A percentile compares a stretch with the other conserved stretches of the same genome.
These are phyloP conservation scores for Chondrosia reniformis DNA, from an alignment of 37 sponge, comb jelly and placozoan species.

Conservation along the genomic window DNA sequence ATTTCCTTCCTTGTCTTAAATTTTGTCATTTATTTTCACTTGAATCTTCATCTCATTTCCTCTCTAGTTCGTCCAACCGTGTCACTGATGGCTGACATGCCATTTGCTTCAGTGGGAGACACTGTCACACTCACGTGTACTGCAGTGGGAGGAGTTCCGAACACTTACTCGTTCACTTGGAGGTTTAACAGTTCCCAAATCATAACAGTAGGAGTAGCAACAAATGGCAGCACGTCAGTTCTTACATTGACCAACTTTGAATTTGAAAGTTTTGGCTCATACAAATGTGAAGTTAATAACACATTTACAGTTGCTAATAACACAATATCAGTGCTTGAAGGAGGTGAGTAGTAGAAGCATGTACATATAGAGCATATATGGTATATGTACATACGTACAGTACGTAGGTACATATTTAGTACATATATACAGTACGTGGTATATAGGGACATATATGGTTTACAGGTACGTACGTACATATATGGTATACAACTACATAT, in stretches of 20 bases:
- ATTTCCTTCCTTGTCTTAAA: too few relatives aligned
- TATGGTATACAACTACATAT: too few relatives aligned
- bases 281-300: not conserved
- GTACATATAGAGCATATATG: too few relatives aligned
- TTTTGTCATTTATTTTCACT: too few relatives aligned
- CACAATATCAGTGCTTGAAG: too few relatives aligned
- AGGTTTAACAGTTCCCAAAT: not conserved
- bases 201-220: not conserved
- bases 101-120: conserved; percentile 6
- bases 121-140: not conserved
- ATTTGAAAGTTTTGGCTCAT: not conserved
- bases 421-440: too few relatives aligned
- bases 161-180: conserved; percentile 10
- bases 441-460: too few relatives aligned
- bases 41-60: not conserved
- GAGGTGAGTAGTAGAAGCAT: too few relatives aligned
- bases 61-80: conserved; percentile 12
- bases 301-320: too few relatives aligned
- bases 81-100: not conserved
- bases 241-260: not conserved
- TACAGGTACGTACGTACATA: too few relatives aligned
- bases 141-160: conserved; percentile 2
- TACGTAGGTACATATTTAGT: too few relatives aligned
- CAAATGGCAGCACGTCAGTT: not conserved
- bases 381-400: too few relatives aligned